Percentiles rank a stretch among this genome's conserved stretches.
Conservation (phyloP, 1,140 invertebrate genomes). For the Ylistrum balloti region DNA sequence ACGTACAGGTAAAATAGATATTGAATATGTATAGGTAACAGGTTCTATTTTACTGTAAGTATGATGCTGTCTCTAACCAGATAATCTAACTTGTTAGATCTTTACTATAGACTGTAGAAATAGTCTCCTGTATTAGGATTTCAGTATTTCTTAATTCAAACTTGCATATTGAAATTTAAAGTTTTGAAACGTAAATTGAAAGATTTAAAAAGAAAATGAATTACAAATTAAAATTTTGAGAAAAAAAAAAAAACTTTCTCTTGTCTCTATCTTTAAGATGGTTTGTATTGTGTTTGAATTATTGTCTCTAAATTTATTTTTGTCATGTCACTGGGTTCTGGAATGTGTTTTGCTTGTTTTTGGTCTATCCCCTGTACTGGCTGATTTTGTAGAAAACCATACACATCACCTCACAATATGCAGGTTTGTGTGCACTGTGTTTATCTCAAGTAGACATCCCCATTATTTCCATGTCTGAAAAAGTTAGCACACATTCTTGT, state of each 20-base stretch:
- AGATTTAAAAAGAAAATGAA: no score
- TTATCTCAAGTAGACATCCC: background rate
- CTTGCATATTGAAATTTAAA: background rate
- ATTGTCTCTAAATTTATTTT: slow-evolving; percentile 1
- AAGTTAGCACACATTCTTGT: background rate
- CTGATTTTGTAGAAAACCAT: background rate
- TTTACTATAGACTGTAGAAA: no score
- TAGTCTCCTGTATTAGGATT: no score
- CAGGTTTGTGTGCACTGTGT: slow-evolving; percentile 1
- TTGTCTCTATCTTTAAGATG: background rate
- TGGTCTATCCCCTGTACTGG: background rate
- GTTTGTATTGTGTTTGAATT: background rate
- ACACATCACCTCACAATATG: background rate
- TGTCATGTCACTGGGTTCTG: background rate
- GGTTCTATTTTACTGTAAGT: no score
- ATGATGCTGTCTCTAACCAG: no score
- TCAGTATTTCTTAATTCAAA: background rate
- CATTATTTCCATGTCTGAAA: background rate
- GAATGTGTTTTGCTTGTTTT: slow-evolving; percentile 20
- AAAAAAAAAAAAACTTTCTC: no score
- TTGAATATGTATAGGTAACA: no score
- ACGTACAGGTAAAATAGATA: no score
- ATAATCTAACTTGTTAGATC: no score
- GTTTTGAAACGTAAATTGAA: background rate
- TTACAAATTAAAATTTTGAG: no score